Conservation (phyloP, 2,888 invertebrate species). For the Dryococelus australis region DNA sequence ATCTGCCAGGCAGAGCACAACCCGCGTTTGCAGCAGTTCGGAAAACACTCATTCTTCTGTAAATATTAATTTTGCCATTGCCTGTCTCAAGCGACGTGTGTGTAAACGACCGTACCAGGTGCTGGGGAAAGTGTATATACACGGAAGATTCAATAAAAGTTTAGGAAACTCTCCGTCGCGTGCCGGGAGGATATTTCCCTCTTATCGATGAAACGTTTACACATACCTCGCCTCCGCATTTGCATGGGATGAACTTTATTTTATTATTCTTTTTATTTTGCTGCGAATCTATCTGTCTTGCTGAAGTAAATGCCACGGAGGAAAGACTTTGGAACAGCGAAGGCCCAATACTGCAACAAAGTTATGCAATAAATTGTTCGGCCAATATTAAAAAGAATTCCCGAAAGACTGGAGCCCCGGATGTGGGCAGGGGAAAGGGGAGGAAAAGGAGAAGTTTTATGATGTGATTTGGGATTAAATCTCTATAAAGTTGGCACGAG, state of each 20-base stretch:
- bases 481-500: constrained; percentile 10
- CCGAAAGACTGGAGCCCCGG: neutral
- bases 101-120: too few species aligned
- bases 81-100: too few species aligned
- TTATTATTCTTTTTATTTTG: neutral
- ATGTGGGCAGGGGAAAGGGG: neutral
- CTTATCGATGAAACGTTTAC: neutral
- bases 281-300: neutral
- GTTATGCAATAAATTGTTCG: neutral
- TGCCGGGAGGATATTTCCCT: neutral
- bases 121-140: neutral
- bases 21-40: too few species aligned
- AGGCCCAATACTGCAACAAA: neutral
- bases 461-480: constrained; percentile 10
- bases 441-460: neutral
- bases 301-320: neutral
- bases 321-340: neutral
- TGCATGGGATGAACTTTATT: neutral
- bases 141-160: neutral
- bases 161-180: neutral
- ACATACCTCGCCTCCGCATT: neutral
- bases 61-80: too few species aligned
- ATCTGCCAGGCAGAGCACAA: too few species aligned
- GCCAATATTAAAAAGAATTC: constrained; percentile 8
- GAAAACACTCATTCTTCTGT: too few species aligned